Evolutionary conservation across 2,888 invertebrate species (phyloP).

Genomic region (Agrypnus murinus): DNA sequence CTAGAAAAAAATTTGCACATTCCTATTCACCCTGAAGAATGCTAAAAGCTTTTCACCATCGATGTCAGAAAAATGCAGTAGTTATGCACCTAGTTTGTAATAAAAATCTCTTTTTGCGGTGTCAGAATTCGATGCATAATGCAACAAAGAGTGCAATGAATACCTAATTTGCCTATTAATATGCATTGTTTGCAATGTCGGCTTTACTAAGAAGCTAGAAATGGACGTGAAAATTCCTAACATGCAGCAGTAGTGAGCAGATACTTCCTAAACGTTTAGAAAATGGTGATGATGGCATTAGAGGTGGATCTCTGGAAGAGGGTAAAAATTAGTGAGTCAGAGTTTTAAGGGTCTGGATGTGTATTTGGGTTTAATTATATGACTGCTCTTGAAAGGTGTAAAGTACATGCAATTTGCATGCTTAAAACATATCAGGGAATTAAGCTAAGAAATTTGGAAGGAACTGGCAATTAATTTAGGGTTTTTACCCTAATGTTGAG

Average conservation of each 20-base stretch:
- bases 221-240: constrained; percentile 23
- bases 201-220: constrained; percentile 10
- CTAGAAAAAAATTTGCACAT: constrained; percentile 6
- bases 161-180: constrained; percentile 28
- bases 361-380: constrained; percentile 22
- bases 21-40: constrained; percentile 11
- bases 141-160: not conserved
- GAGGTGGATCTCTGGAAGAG: constrained; percentile 20
- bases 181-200: not conserved
- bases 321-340: constrained; percentile 33
- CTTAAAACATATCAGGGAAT: not conserved
- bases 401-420: constrained; percentile 13
- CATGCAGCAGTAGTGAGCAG: not conserved
- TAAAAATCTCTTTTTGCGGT: constrained; percentile 12
- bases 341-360: constrained; percentile 7
- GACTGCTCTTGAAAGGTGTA: constrained; percentile 6
- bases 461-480: too few species aligned
- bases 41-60: constrained; percentile 61
- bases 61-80: constrained; percentile 55
- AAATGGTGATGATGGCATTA: constrained; percentile 22
- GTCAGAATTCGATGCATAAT: constrained; percentile 5
- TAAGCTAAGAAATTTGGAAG: too few species aligned
- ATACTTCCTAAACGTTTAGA: constrained; percentile 32
- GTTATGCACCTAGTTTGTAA: not conserved
- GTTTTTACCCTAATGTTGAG: too few species aligned